phyloP scores from a whole-genome alignment of 37 sponge, comb jelly and placozoan species.

The Crambe crambe region DNA sequence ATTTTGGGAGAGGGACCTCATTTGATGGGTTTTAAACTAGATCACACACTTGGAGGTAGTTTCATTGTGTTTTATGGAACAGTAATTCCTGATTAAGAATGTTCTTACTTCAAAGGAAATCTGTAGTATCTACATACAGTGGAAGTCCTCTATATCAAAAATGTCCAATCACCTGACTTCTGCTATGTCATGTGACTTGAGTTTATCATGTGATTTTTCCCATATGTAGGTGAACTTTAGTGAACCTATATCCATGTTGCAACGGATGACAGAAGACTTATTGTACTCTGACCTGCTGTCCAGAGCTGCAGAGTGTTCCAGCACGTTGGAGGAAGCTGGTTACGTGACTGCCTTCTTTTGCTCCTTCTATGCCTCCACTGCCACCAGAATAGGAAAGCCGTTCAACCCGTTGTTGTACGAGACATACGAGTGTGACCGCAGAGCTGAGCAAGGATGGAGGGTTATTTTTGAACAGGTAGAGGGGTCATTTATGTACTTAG shows the following conservation, averaged over 20 bases:
- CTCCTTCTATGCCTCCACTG: conserved; percentile 80
- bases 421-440: conserved; percentile 92
- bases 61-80: too few species aligned
- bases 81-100: neutral
- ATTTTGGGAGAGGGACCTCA: too few species aligned
- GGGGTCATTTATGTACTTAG: too few species aligned
- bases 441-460: conserved; percentile 88
- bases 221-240: conserved; percentile 99
- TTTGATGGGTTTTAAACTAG: too few species aligned
- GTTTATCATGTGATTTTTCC: too few species aligned
- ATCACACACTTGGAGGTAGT: too few species aligned
- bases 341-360: conserved; percentile 77
- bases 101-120: too few species aligned
- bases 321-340: conserved; percentile 72
- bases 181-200: too few species aligned
- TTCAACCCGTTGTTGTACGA: conserved; percentile 98
- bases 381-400: conserved; percentile 80
- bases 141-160: too few species aligned
- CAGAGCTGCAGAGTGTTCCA: conserved; percentile 68
- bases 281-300: conserved; percentile 71
- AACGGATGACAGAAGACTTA: conserved; percentile 90
- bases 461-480: conserved; percentile 88
- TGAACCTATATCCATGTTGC: conserved; percentile 96
- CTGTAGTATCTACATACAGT: too few species aligned
- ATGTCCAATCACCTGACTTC: too few species aligned